Percentiles rank a stretch among this genome's conserved stretches.
phyloP scores from a whole-genome alignment of 37 sponge, comb jelly and placozoan species.

The Crambe crambe region DNA sequence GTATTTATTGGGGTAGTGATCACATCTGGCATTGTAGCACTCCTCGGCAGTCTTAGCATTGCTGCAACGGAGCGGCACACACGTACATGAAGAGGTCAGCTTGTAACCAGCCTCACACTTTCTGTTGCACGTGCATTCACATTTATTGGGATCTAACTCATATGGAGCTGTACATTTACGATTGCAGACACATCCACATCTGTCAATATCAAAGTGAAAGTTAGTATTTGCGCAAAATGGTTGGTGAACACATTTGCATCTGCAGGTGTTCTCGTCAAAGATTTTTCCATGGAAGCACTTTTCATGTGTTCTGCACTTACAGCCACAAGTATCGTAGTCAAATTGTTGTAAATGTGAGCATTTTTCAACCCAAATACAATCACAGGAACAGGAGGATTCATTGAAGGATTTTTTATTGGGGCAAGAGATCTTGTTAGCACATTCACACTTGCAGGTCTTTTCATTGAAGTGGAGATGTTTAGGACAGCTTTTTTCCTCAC shows the following conservation, averaged over 20 bases:
- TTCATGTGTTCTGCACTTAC: background rate
- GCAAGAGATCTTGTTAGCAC: background rate
- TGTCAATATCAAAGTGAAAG: conserved; percentile 6
- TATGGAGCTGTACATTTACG: conserved; percentile 13
- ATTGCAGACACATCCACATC: conserved; percentile 36
- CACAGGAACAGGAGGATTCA: conserved; percentile 9
- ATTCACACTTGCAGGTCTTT: conserved; percentile 31
- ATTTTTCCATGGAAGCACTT: background rate
- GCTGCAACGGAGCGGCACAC: conserved; percentile 41
- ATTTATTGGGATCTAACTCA: conserved; percentile 33
- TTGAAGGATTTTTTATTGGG: conserved; percentile 4
- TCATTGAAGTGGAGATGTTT: conserved; percentile 18
- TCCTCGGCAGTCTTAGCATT: conserved; percentile 29
- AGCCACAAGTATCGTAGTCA: conserved; percentile 2
- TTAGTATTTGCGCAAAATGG: background rate
- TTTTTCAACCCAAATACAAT: background rate
- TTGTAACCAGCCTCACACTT: conserved; percentile 26
- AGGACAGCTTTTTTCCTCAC: background rate
- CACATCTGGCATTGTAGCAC: conserved; percentile 35
- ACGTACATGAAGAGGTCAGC: conserved; percentile 28
- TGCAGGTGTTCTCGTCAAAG: conserved; percentile 11
- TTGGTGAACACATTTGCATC: conserved; percentile 2
- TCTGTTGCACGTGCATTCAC: conserved; percentile 49
- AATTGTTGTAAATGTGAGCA: conserved; percentile 6
- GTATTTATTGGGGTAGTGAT: conserved; percentile 35